Evolutionary conservation across 2,113 vertebrate species (phyloP).

Genomic region (Pteruthius melanotis): DNA sequence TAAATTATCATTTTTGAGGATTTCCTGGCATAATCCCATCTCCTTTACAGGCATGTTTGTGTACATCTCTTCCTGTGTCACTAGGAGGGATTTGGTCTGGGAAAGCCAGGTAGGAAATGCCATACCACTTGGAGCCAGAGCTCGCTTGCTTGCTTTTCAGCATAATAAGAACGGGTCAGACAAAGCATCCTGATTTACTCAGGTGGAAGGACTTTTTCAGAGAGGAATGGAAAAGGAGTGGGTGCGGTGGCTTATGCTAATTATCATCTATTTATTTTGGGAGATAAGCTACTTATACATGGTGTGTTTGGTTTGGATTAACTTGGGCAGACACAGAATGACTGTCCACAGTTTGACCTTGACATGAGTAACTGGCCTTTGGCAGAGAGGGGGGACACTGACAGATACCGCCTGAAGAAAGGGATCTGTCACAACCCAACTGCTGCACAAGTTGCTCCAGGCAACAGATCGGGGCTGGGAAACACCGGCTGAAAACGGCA

Average conservation of each 20-base stretch:
- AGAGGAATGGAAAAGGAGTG: background rate
- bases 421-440: conserved; percentile 14
- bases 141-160: background rate
- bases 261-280: conserved; percentile 61
- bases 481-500: background rate
- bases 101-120: background rate
- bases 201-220: conserved; percentile 34
- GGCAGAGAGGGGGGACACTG: background rate
- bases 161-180: background rate
- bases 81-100: background rate
- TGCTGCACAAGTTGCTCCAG: conserved; percentile 15
- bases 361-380: conserved; percentile 58
- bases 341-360: conserved; percentile 63
- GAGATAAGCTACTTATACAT: conserved; percentile 58
- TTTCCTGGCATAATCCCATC: background rate
- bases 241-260: conserved; percentile 42
- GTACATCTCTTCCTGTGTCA: background rate
- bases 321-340: conserved; percentile 45
- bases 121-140: background rate
- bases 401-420: conserved; percentile 41
- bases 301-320: conserved; percentile 65
- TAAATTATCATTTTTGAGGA: background rate
- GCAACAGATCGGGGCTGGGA: background rate
- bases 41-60: background rate
- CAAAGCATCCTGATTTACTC: conserved; percentile 45